These are phyloP conservation scores for Mythimna albipuncta DNA, from an alignment of 2,888 invertebrate species.

Conservation along the genomic window DNA sequence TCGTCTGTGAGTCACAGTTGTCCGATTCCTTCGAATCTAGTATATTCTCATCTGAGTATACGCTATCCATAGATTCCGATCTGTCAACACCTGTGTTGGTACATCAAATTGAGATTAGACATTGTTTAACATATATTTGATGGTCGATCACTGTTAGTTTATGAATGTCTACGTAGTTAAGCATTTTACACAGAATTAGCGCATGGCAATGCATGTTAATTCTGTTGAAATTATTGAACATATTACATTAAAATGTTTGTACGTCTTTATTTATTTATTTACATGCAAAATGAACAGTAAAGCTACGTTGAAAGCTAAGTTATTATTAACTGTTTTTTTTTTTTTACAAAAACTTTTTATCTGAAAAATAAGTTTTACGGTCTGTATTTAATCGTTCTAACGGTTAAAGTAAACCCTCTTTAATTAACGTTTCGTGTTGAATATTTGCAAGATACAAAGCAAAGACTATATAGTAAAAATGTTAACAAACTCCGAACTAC, in stretches of 20 bases:
- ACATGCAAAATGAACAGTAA: slow-evolving; percentile 49
- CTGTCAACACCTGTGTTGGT: slow-evolving; percentile 87
- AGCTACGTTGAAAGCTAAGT: slow-evolving; percentile 3
- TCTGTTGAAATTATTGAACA: slow-evolving; percentile 61
- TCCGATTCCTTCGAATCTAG: slow-evolving; percentile 72
- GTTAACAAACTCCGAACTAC: slow-evolving; percentile 58
- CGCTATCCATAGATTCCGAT: slow-evolving; percentile 84
- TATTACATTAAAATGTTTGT: slow-evolving; percentile 19
- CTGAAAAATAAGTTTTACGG: slow-evolving; percentile 23
- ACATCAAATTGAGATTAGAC: slow-evolving; percentile 84
- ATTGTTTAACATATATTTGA: slow-evolving; percentile 66
- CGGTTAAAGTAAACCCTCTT: neutral
- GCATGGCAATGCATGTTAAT: slow-evolving; percentile 82
- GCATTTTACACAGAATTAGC: slow-evolving; percentile 85
- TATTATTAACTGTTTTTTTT: neutral
- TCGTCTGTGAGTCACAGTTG: slow-evolving; percentile 75
- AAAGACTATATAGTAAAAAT: slow-evolving; percentile 33
- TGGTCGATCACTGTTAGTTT: slow-evolving; percentile 72
- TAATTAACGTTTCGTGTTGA: slow-evolving; percentile 30
- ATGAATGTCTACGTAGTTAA: slow-evolving; percentile 71
- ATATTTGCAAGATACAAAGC: slow-evolving; percentile 60
- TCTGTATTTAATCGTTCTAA: neutral
- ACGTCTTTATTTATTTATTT: slow-evolving; percentile 29
- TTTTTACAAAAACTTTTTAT: slow-evolving; percentile 2
- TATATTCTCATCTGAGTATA: slow-evolving; percentile 79